Percentiles rank a stretch among this genome's conserved stretches.
These are phyloP conservation scores for Spatula clypeata DNA, from an alignment of 2,797 vertebrate species.

Conservation along the genomic window DNA sequence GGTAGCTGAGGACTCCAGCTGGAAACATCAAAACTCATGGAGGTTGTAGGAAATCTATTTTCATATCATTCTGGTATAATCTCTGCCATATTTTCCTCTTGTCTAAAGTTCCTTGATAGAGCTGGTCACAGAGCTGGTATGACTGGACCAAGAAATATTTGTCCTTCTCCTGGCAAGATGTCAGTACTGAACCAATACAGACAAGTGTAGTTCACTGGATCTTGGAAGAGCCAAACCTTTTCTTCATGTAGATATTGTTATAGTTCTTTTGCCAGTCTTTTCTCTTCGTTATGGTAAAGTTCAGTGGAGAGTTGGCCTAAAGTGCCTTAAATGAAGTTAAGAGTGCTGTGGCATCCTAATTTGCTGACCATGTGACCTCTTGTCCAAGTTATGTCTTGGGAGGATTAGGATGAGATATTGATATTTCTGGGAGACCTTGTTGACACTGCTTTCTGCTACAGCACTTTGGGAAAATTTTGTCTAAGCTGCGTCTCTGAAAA, in stretches of 20 bases:
- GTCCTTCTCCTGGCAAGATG: neutral
- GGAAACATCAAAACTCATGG: neutral
- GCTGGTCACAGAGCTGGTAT: neutral
- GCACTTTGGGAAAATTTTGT: neutral
- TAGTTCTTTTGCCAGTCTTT: neutral
- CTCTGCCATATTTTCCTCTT: neutral
- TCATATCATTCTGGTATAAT: neutral
- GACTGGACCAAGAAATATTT: too few species aligned
- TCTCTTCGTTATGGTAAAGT: neutral
- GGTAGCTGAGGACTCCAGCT: neutral
- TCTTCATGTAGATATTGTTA: neutral
- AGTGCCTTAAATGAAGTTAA: neutral
- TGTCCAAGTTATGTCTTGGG: neutral
- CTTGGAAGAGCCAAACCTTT: neutral
- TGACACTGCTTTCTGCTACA: neutral
- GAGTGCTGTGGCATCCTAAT: neutral
- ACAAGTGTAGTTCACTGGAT: neutral
- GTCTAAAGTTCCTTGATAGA: neutral
- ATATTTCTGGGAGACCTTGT: neutral
- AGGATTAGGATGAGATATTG: neutral
- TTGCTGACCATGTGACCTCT: neutral
- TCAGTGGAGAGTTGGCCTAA: neutral
- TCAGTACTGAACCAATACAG: neutral
- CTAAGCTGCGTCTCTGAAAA: too few species aligned
- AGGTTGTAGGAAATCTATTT: neutral